These are phyloP conservation scores for Vimba vimba DNA, from an alignment of 2,113 vertebrate species.

Conservation along the genomic window DNA sequence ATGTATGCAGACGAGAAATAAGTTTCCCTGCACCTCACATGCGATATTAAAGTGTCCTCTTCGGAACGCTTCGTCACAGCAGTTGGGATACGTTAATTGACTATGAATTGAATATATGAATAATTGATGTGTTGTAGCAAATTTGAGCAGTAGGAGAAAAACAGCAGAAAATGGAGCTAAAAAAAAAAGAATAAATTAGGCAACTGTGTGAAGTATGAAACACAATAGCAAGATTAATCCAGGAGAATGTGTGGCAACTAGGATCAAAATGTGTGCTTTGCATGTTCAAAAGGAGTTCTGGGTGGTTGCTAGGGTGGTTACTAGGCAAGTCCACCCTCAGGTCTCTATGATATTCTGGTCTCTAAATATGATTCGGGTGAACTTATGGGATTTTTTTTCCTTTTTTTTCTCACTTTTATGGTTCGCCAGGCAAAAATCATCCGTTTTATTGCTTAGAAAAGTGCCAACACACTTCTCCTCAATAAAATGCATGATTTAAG, in stretches of 20 bases:
- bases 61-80: conserved; percentile 31
- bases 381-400: neutral
- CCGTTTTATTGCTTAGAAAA: conserved; percentile 12
- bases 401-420: neutral
- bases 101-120: conserved; percentile 44
- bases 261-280: neutral
- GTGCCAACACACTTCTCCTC: conserved; percentile 1
- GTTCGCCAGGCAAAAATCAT: neutral
- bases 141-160: conserved; percentile 24
- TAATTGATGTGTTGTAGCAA: conserved; percentile 42
- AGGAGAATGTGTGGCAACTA: neutral
- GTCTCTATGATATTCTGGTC: conserved; percentile 15
- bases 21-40: conserved; percentile 23
- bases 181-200: conserved; percentile 11
- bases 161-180: neutral
- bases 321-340: conserved; percentile 22
- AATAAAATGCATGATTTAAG: neutral
- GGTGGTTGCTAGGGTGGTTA: conserved; percentile 23
- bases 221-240: conserved; percentile 13
- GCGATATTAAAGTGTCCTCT: conserved; percentile 14
- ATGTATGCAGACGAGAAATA: neutral
- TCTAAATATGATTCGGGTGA: conserved; percentile 10
- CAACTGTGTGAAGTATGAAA: conserved; percentile 16
- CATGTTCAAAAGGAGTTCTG: neutral
- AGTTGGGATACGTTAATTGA: conserved; percentile 38